These are phyloP conservation scores for Epicauta chinensis DNA, from an alignment of 1,140 invertebrate species.

Conservation along the genomic window DNA sequence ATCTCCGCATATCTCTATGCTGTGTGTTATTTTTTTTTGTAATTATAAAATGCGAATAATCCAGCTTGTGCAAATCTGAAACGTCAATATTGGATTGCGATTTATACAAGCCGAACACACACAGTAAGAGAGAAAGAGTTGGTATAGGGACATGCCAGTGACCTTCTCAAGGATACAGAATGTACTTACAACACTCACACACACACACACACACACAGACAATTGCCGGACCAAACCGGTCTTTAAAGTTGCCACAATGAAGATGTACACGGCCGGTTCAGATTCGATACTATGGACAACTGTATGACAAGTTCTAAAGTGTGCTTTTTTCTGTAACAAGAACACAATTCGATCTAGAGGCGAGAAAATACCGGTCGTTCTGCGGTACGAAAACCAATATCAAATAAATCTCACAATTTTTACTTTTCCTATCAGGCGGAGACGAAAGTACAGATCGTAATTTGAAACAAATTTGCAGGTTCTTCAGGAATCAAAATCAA, in stretches of 20 bases:
- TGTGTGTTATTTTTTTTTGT: too few species aligned
- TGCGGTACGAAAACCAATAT: too few species aligned
- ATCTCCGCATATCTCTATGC: too few species aligned
- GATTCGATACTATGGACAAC: slow-evolving; percentile 22
- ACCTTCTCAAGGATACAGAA: slow-evolving; percentile 32
- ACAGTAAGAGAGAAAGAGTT: too few species aligned
- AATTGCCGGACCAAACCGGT: slow-evolving; percentile 24
- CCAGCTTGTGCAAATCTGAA: slow-evolving; percentile 25
- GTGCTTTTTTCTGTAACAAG: background rate
- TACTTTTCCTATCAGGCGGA: too few species aligned
- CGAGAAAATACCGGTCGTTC: background rate
- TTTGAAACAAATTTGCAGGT: too few species aligned
- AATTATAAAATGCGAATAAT: too few species aligned
- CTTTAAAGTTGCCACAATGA: slow-evolving; percentile 17
- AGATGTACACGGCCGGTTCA: slow-evolving; percentile 19
- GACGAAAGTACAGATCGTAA: too few species aligned
- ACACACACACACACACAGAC: too few species aligned
- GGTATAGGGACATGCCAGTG: slow-evolving; percentile 31
- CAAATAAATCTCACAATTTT: too few species aligned
- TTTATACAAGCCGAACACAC: slow-evolving; percentile 27
- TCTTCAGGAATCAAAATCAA: too few species aligned
- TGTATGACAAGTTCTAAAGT: slow-evolving; percentile 16
- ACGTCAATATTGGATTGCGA: slow-evolving; percentile 32
- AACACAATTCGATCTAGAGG: background rate
- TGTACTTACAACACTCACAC: slow-evolving; percentile 1